These are phyloP conservation scores for Litocranius walleri DNA, from an alignment of 2,113 vertebrate species.

Conservation along the genomic window DNA sequence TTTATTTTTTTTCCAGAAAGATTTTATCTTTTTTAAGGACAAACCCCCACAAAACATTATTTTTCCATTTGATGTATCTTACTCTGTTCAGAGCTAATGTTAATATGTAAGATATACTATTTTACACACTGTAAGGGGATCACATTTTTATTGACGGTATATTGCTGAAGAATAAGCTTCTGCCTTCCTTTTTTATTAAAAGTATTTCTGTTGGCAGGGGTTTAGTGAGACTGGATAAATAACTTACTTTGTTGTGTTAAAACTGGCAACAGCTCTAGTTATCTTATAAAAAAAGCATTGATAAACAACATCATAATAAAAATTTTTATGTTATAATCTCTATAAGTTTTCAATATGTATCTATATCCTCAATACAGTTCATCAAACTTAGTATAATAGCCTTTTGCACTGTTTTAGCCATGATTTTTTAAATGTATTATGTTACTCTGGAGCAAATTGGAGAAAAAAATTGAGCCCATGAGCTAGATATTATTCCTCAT, in stretches of 20 bases:
- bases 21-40: not conserved
- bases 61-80: not conserved
- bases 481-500: conserved; percentile 58
- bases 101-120: not conserved
- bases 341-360: conserved; percentile 67
- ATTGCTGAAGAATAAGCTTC: conserved; percentile 31
- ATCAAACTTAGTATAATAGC: conserved; percentile 61
- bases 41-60: not conserved
- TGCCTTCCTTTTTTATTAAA: conserved; percentile 50
- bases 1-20: not conserved
- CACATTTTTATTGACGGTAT: not conserved
- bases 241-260: conserved; percentile 45
- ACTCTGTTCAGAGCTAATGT: conserved; percentile 13
- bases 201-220: not conserved
- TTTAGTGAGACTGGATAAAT: conserved; percentile 36
- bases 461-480: conserved; percentile 52
- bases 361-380: conserved; percentile 41
- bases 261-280: conserved; percentile 50
- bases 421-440: conserved; percentile 46
- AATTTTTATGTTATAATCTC: conserved; percentile 72
- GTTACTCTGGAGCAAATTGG: conserved; percentile 22
- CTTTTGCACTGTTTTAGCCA: conserved; percentile 50
- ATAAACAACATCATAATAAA: conserved; percentile 75
- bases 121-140: not conserved
- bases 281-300: conserved; percentile 60